phyloP scores from a whole-genome alignment of 2,797 vertebrate genomes.

The Poecilia gillii region DNA sequence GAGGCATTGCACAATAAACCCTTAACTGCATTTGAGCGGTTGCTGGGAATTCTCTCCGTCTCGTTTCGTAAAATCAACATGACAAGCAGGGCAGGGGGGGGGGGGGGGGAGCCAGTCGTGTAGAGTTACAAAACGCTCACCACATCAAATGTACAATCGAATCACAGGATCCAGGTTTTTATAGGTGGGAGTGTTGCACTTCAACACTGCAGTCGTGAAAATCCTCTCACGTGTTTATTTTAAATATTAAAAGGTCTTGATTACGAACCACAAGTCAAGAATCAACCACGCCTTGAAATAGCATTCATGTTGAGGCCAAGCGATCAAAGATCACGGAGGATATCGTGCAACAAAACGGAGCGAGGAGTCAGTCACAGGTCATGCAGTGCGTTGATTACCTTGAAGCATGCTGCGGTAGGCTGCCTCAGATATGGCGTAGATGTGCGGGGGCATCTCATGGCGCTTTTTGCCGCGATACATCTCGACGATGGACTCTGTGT shows the following conservation, averaged over 20 bases:
- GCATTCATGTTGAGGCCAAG: conserved; percentile 4
- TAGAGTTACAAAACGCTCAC: conserved; percentile 20
- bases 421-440: conserved; percentile 92
- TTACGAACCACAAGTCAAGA: conserved; percentile 21
- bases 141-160: conserved; percentile 15
- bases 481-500: conserved; percentile 92
- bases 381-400: conserved; percentile 74
- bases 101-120: neutral
- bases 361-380: conserved; percentile 27
- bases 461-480: conserved; percentile 95
- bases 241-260: conserved; percentile 46
- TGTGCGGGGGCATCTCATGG: conserved; percentile 93
- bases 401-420: conserved; percentile 96
- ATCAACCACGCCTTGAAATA: conserved; percentile 45
- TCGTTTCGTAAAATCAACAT: conserved; percentile 14
- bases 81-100: neutral
- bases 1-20: conserved; percentile 58
- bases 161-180: conserved; percentile 3
- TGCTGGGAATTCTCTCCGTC: conserved; percentile 27
- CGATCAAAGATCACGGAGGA: conserved; percentile 58
- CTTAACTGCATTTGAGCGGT: conserved; percentile 34
- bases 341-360: conserved; percentile 16
- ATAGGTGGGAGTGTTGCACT: conserved; percentile 19
- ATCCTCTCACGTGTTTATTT: conserved; percentile 19
- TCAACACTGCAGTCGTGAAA: conserved; percentile 20